phyloP scores from a whole-genome alignment of 53 echinoderm and acorn worm species.

The Pentamera pediparva region DNA sequence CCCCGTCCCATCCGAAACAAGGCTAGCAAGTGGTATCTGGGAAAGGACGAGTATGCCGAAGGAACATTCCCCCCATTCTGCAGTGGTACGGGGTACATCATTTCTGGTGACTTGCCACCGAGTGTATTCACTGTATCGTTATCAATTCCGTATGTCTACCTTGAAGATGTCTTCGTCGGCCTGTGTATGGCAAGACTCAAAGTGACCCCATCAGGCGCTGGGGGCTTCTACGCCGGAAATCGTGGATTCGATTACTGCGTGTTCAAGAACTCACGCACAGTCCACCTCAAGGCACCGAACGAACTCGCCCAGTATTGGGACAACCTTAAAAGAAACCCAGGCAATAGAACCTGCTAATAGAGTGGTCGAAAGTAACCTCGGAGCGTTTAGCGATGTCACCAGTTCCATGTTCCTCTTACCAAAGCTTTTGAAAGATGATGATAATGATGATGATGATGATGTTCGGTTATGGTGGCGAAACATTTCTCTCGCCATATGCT shows the following conservation, averaged over 20 bases:
- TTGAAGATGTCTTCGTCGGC: slow-evolving; percentile 22
- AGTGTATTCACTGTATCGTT: not conserved
- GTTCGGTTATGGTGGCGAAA: no score
- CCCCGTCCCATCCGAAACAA: not conserved
- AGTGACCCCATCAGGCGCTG: not conserved
- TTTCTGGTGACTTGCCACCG: slow-evolving; percentile 1
- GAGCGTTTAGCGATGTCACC: no score
- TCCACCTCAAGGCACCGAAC: not conserved
- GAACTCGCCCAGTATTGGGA: slow-evolving; percentile 4
- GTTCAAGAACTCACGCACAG: not conserved
- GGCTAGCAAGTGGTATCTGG: not conserved
- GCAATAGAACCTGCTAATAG: not conserved
- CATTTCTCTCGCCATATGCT: no score
- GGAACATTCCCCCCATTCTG: not conserved
- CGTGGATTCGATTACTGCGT: not conserved
- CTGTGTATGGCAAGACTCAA: not conserved
- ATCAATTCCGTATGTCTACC: not conserved
- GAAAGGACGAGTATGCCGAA: not conserved
- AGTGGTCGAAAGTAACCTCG: no score
- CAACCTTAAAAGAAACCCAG: not conserved
- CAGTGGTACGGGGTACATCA: not conserved
- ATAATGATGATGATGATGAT: no score
- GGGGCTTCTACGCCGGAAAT: not conserved
- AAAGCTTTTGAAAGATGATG: no score
- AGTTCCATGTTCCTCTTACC: no score